Evolutionary conservation across 2,888 invertebrate genomes (phyloP), one percentile per base, ranked within the genome.

Genomic region (Pachliopta kotzebuea): DNA sequence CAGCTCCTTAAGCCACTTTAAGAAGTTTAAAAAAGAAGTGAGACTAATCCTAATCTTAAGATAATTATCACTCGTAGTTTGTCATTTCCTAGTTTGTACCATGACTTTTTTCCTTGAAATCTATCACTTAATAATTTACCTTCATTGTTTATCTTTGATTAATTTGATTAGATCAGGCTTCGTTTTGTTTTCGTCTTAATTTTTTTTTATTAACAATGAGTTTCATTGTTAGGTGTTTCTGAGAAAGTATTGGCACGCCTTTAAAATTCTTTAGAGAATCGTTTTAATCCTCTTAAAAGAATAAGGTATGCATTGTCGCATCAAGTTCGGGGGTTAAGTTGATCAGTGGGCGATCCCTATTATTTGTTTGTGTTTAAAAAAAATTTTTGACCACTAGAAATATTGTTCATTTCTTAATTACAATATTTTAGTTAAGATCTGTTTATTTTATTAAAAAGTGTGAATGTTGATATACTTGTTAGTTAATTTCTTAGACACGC

Each of bases 1-100:
- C 18, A 42, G 9, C 14, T 45, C 6, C 31, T 50, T 20, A 29
- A 54, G 14, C 20, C 3, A 14, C 23, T 42, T 29, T 62, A 17
- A 56, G 18, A 56, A 37, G 24, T 62, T 49, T n/a, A 53, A 52
- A 63, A 37, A 57, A 52, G 57, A 54, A 31, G 11, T 49, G 17
- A 31, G 23, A 54, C 17, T 60, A 57, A 61, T 65, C 56, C 65
- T 65, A 54, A 65, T 65, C 60, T 49, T 61, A 49, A 24, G 61
- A 61, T 65, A 60, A 56, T 49, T 21, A 45, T 42, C 21, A 60
- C 20, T 56, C 11, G 42, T 20, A 56, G 20, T 50, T 64, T 55
- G 24, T 50, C 14, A 49, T 55, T 55, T 55, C 31, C 54, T 26
- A 2, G 26, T 55, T 45, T 14, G 52, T 56, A 52, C 29, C 23